These are phyloP conservation scores for Fulica atra DNA, from an alignment of 2,113 vertebrate genomes.

Conservation along the genomic window DNA sequence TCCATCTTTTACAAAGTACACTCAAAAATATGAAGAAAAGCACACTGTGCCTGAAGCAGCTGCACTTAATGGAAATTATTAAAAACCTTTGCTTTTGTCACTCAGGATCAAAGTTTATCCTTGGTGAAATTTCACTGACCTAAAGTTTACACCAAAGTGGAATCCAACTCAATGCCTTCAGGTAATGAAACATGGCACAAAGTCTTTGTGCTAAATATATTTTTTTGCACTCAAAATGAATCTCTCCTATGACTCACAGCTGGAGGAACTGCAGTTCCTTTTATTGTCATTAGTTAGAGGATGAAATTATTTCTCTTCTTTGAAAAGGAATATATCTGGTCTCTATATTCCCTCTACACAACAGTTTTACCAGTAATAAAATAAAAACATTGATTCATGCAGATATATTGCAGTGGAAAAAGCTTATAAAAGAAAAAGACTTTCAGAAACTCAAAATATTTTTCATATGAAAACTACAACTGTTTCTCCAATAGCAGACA, in stretches of 20 bases:
- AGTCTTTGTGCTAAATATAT: neutral
- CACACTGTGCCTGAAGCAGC: neutral
- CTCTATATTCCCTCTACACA: neutral
- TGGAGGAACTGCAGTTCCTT: neutral
- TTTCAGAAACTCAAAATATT: neutral
- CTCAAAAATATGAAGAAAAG: neutral
- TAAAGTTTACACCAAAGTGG: neutral
- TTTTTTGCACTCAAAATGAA: neutral
- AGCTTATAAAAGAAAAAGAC: neutral
- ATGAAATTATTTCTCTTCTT: neutral
- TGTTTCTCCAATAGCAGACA: neutral
- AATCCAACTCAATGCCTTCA: neutral
- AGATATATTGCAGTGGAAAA: neutral
- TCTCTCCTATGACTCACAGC: neutral
- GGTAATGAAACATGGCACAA: neutral
- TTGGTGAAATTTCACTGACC: neutral
- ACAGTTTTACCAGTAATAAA: neutral
- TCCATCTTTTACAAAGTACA: neutral
- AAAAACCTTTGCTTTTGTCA: conserved; percentile 2
- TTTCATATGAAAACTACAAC: neutral
- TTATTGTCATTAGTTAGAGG: neutral
- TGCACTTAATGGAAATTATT: neutral
- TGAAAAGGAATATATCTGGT: neutral
- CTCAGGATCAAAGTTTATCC: neutral
- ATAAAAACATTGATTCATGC: neutral